Percentiles rank a stretch among this genome's conserved stretches.
These are phyloP conservation scores for Sandelia bainsii DNA, from an alignment of 2,797 vertebrate genomes.

Conservation along the genomic window DNA sequence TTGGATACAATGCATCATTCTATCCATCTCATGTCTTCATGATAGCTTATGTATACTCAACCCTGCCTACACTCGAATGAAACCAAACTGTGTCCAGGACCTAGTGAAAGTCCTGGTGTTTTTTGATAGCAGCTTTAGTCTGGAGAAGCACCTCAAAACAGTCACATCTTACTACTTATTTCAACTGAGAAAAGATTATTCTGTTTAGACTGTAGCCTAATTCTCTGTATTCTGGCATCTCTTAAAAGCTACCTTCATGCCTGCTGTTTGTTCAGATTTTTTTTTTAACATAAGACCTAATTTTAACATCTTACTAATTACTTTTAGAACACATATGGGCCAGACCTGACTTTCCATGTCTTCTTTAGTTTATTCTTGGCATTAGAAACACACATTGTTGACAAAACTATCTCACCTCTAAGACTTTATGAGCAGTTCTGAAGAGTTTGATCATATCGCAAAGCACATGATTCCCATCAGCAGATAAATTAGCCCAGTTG, in stretches of 20 bases:
- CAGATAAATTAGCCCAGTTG: neutral
- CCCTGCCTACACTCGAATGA: neutral
- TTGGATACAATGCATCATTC: neutral
- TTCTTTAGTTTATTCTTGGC: neutral
- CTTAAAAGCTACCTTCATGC: conserved; percentile 1
- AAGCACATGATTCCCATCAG: neutral
- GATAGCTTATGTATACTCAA: neutral
- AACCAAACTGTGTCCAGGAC: neutral
- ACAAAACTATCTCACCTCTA: neutral
- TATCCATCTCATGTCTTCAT: neutral
- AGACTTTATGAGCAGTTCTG: no score
- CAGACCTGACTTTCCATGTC: neutral
- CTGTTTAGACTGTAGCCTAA: neutral
- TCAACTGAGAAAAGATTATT: conserved; percentile 1
- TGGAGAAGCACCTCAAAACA: conserved; percentile 5
- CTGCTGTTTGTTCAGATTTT: neutral
- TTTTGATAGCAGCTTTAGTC: conserved; percentile 12
- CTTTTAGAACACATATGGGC: neutral
- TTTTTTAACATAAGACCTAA: neutral
- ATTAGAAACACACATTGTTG: neutral
- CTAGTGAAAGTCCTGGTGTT: conserved; percentile 7
- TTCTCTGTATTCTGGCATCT: neutral
- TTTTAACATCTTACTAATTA: neutral
- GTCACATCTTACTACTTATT: neutral
- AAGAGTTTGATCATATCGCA: neutral